Conservation (phyloP, 2,113 vertebrate species). For the Opisthocomus hoazin region DNA sequence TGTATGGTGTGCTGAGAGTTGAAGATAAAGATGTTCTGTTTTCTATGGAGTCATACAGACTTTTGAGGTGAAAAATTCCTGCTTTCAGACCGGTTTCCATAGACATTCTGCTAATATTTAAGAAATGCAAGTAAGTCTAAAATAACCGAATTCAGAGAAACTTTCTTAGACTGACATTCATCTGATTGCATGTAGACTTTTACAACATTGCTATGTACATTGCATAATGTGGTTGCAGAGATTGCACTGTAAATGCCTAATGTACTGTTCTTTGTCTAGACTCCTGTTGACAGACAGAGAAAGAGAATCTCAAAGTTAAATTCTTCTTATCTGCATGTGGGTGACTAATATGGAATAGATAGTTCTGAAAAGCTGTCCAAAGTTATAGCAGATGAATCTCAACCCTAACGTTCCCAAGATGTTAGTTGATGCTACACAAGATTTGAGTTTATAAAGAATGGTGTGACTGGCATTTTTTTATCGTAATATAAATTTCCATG, state of each 20-base stretch:
- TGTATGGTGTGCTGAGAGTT: background rate
- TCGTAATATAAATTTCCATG: background rate
- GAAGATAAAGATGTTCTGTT: background rate
- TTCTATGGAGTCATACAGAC: background rate
- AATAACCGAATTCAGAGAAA: background rate
- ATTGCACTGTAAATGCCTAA: background rate
- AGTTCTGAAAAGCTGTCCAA: background rate
- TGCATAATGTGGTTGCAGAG: background rate
- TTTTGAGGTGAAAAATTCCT: background rate
- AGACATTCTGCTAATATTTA: background rate
- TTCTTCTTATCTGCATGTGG: background rate
- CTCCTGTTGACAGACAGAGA: background rate
- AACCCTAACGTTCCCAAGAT: background rate
- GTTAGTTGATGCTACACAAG: background rate
- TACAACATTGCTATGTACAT: background rate
- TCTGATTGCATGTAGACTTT: background rate
- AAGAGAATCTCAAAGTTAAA: background rate
- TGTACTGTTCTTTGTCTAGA: background rate
- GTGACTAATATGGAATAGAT: background rate
- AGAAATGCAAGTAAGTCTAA: background rate
- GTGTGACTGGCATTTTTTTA: background rate
- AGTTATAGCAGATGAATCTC: background rate
- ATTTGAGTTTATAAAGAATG: background rate
- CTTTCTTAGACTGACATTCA: background rate
- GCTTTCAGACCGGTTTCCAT: background rate